Evolutionary conservation across 2,888 invertebrate species (phyloP), one percentile per base, ranked within the genome.

Genomic region (Xestia rhomboidea): DNA sequence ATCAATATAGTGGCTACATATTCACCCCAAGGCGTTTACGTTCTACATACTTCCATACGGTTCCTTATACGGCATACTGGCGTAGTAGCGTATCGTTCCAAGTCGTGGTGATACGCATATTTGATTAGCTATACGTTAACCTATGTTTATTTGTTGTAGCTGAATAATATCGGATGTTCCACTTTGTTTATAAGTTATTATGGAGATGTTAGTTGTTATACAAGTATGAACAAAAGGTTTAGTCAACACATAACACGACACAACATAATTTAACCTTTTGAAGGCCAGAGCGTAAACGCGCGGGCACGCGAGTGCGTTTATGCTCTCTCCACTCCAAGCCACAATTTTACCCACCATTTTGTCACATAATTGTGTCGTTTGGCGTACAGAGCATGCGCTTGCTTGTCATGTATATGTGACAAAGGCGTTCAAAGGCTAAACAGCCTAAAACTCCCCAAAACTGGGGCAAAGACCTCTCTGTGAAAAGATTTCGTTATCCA

Each of bases 101-200:
- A 41, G 30, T 34, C 41, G 27, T 24, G 51, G 68, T 70, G 68
- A 73, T 73, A 68, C 49, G 62, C 68, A 83, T 82, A 77, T 64
- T 79, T 84, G 74, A 82, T 79, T 64, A 74, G 57, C n/a, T 63
- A 74, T 30, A 60, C 51, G 60, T 54, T 49, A 68, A 38, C 41
- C 13, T 34, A 66, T 79, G 71, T 79, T 83, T 79, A 60, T 84
- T 79, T 68, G 68, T 41, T 49, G 34, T 49, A 60, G n/a, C 69
- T 46, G 51, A 74, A 68, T 69, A 62, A 21, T 76, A 68, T 79
- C 38, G 38, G 4, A 49, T 74, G 60, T 62, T 84, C 41, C 7
- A 68, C n/a, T 74, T 84, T 66, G 68, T 79, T 66, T 66, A 49
- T 68, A 46, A 34, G 41, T 62, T 64, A 60, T 62, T 54, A 64